Percentiles rank a stretch among this genome's conserved stretches.
Evolutionary conservation across 2,888 invertebrate species (phyloP).

Genomic region (Lepidochitona cinerea): DNA sequence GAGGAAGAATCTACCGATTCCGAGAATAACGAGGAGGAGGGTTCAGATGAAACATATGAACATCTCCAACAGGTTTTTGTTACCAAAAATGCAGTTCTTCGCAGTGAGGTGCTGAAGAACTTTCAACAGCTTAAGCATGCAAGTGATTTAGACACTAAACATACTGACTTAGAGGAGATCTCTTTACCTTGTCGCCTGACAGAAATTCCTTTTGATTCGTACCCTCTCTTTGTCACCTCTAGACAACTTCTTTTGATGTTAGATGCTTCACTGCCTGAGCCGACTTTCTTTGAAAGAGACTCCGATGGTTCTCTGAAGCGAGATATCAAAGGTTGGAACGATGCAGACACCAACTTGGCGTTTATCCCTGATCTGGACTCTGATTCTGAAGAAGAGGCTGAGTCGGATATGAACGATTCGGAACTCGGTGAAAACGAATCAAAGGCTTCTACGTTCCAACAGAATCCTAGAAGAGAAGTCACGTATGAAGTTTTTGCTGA

Average conservation of each 20-base stretch:
- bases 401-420: no score
- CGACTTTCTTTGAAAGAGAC: neutral
- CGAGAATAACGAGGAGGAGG: no score
- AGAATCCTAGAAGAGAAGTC: conserved; percentile 38
- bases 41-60: conserved; percentile 12
- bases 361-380: neutral
- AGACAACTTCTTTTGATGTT: neutral
- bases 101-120: conserved; percentile 59
- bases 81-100: conserved; percentile 59
- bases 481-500: conserved; percentile 57
- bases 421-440: no score
- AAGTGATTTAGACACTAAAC: conserved; percentile 36
- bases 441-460: no score
- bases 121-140: conserved; percentile 55
- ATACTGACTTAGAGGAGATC: no score
- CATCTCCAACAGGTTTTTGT: conserved; percentile 51
- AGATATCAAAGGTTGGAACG: neutral
- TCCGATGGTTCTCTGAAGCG: neutral
- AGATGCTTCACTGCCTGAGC: neutral
- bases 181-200: no score
- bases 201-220: neutral
- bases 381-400: no score
- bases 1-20: no score
- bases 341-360: neutral
- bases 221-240: neutral